Conservation (phyloP, 2,888 invertebrate genomes). For the Trichopria drosophilae region DNA sequence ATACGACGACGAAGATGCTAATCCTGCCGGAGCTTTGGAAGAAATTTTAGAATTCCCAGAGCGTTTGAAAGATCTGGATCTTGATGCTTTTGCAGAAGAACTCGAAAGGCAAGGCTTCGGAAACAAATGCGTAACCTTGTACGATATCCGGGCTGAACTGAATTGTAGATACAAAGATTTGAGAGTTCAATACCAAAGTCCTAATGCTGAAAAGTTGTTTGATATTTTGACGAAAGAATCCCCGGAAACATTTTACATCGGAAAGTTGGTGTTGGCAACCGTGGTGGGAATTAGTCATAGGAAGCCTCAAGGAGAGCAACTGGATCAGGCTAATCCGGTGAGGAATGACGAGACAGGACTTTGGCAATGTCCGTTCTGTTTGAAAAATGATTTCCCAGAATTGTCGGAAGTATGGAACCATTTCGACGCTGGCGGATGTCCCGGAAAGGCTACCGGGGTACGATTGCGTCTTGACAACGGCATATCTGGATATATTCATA, state of each 20-base stretch:
- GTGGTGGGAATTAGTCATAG: conserved; percentile 82
- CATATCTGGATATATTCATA: conserved; percentile 88
- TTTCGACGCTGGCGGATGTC: conserved; percentile 94
- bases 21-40: conserved; percentile 95
- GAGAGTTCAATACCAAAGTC: conserved; percentile 74
- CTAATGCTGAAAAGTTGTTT: conserved; percentile 86
- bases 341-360: conserved; percentile 91
- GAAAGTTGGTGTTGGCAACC: conserved; percentile 80
- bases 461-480: conserved; percentile 89
- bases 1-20: conserved; percentile 95
- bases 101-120: conserved; percentile 86
- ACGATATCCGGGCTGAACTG: conserved; percentile 94
- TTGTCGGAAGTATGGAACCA: conserved; percentile 98
- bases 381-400: conserved; percentile 94
- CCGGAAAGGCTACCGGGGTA: conserved; percentile 93
- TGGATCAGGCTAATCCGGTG: conserved; percentile 94
- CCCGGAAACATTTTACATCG: conserved; percentile 88
- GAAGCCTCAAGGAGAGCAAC: conserved; percentile 88
- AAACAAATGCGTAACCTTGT: conserved; percentile 90
- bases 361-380: conserved; percentile 98
- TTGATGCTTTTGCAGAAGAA: conserved; percentile 98
- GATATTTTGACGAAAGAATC: conserved; percentile 96
- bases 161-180: conserved; percentile 92
- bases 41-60: conserved; percentile 96
- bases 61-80: conserved; percentile 89